Evolutionary conservation across 2,113 vertebrate genomes (phyloP).

Genomic region (Craseonycteris thonglongyai): DNA sequence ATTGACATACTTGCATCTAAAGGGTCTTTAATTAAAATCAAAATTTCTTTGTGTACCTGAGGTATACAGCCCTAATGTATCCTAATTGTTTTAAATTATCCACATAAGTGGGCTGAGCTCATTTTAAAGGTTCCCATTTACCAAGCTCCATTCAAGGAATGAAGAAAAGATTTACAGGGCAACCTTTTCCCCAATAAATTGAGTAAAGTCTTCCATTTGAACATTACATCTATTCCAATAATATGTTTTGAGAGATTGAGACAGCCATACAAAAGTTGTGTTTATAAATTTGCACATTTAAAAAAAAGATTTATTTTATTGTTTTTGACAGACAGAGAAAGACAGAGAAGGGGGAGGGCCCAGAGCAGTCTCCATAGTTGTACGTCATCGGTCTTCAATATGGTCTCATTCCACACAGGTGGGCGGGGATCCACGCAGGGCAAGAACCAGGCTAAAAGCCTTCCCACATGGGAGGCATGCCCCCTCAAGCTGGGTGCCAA

Average conservation of each 20-base stretch:
- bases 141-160: not conserved
- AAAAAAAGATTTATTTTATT: too few species aligned
- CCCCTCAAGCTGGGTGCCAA: too few species aligned
- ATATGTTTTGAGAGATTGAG: not conserved
- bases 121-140: not conserved
- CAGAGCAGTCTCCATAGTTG: too few species aligned
- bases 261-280: accelerated
- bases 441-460: too few species aligned
- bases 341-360: too few species aligned
- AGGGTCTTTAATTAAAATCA: conserved; percentile 35
- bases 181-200: not conserved
- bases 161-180: not conserved
- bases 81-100: conserved; percentile 50
- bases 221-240: not conserved
- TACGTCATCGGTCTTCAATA: too few species aligned
- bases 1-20: not conserved
- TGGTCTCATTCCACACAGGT: too few species aligned
- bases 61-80: not conserved
- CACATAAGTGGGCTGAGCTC: not conserved
- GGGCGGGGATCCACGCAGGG: too few species aligned
- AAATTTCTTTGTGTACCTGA: conserved; percentile 5
- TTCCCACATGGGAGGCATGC: too few species aligned
- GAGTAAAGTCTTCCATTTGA: not conserved
- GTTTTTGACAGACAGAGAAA: too few species aligned
- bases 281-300: too few species aligned